Percentiles rank a stretch among this genome's conserved stretches.
These are phyloP conservation scores for Sander vitreus DNA, from an alignment of 2,113 vertebrate genomes.

Conservation along the genomic window DNA sequence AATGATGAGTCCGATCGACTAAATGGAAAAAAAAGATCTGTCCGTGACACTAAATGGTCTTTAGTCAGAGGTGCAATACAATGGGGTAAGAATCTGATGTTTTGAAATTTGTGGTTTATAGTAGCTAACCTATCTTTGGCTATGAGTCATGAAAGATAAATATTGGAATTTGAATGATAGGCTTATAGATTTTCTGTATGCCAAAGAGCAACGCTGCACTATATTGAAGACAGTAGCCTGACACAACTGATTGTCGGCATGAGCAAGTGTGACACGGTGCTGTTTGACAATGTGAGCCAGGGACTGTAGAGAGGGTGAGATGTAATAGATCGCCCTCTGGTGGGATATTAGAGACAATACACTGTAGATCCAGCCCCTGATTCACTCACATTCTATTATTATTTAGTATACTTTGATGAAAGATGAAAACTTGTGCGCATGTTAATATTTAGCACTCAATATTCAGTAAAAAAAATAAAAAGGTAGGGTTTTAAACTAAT, in stretches of 20 bases:
- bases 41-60: neutral
- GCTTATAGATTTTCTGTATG: neutral
- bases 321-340: constrained; percentile 54
- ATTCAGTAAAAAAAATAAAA: neutral
- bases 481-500: neutral
- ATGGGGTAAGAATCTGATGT: neutral
- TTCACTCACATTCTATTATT: constrained; percentile 5
- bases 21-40: constrained; percentile 14
- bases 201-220: neutral
- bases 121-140: neutral
- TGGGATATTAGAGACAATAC: constrained; percentile 30
- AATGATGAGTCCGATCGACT: neutral
- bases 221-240: neutral
- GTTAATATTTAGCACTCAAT: neutral
- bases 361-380: neutral
- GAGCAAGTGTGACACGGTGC: neutral
- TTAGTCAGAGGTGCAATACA: constrained; percentile 1
- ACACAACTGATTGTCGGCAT: constrained; percentile 21
- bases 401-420: neutral
- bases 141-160: neutral
- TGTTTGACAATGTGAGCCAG: neutral
- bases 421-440: neutral
- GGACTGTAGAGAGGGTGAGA: neutral
- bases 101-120: neutral
- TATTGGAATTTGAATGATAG: neutral